Conservation (phyloP, 2,888 invertebrate genomes). For the Byasa hedistus region DNA sequence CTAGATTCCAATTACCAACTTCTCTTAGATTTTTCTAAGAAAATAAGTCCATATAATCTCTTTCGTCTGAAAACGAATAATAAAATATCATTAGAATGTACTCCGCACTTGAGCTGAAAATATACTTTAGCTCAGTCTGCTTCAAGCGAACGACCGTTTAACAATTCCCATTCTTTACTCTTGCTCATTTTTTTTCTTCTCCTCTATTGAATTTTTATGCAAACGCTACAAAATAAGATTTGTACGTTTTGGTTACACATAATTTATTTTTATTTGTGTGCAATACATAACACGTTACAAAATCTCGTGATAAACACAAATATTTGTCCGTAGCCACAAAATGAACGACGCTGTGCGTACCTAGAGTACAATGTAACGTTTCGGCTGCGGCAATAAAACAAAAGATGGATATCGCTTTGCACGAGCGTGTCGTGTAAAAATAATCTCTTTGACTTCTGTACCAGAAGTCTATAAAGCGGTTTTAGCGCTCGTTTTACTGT, state of each 20-base stretch:
- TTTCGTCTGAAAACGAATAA: neutral
- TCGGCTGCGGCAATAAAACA: constrained; percentile 15
- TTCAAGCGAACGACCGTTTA: neutral
- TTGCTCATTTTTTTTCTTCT: neutral
- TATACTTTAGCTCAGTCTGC: neutral
- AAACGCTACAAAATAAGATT: neutral
- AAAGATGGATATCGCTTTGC: constrained; percentile 19
- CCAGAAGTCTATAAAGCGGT: constrained; percentile 20
- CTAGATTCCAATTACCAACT: neutral
- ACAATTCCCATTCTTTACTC: neutral
- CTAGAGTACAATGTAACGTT: constrained; percentile 9
- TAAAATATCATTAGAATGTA: neutral
- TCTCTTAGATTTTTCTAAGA: neutral
- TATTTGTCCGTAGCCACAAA: neutral
- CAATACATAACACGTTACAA: neutral
- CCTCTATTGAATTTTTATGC: neutral
- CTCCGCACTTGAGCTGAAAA: neutral
- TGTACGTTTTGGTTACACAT: neutral
- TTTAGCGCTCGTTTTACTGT: constrained; percentile 14
- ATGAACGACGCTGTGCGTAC: neutral
- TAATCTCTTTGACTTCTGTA: constrained; percentile 21
- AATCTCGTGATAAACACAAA: neutral
- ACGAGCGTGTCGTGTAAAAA: constrained; percentile 21
- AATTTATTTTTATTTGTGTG: neutral
- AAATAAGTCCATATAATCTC: neutral